Base-by-base conservation (phyloP, 1,140 invertebrate species). In the Ostrea edulis region DNA sequence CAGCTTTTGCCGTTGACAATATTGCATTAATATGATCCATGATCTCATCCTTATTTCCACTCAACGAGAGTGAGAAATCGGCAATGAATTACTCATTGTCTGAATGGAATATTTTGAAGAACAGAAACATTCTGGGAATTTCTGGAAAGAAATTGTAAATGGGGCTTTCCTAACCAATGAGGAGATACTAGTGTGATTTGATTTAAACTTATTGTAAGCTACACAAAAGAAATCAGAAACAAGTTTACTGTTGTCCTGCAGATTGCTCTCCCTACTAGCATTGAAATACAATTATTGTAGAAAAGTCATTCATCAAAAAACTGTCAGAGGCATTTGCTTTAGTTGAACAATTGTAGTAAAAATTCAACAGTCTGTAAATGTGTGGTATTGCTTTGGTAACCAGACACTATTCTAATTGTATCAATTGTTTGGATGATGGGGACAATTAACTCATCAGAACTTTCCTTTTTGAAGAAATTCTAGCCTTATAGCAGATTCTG, bases 21-120 rank as follows among this genome's bases (percentile, higher is more conserved):
- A 14, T 35, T 77, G 25, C 68, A 77, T 77, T 77, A 77, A 77
- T 68, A 77, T 77, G 68, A 77, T 77, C 25, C 68, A 77, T 77
- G 68, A 77, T 29, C 68, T 77, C 68, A 77, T 77, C 68, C 68
- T 77, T 77, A 29, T 25, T 35, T 35, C 68, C 25, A 11, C 14
- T 25, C 14, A 11, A 62, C 12, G n/a, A 62, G 58, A 62, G 58
- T 62, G 25, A 77, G 68, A 25, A 77, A 22, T 77, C 25, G 7
- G 5, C 4, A 35, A 77, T 77, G 68, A 77, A 77, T 77, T 77
- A 77, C 68, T 77, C 68, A 77, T 77, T 25, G 11, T 77, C 68
- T 77, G 55, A 7, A 62, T 17, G 17, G 55, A 62, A 62, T 20
- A 20, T 62, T 62, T n/a, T 20, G 14, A 62, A n/a, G 17, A 62